Conservation (phyloP, 1,140 invertebrate species). For the Piezodorus guildinii region DNA sequence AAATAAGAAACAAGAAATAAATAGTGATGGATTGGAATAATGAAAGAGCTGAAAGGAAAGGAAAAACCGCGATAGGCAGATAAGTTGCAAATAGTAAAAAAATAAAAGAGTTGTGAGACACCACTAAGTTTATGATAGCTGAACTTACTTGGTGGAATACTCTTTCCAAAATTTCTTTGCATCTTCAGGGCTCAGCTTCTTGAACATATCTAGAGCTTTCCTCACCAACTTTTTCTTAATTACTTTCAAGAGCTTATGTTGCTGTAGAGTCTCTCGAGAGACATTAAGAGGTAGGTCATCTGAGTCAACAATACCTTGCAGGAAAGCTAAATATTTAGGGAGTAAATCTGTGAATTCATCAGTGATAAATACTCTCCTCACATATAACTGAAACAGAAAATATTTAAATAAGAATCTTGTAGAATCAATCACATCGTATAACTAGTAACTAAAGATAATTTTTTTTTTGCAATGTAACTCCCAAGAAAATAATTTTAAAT, state of each 20-base stretch:
- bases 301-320: slow-evolving; percentile 95
- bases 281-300: slow-evolving; percentile 98
- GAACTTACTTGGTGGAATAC: slow-evolving; percentile 85
- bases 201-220: slow-evolving; percentile 96
- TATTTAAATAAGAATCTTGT: too few species aligned
- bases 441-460: too few species aligned
- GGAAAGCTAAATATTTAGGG: slow-evolving; percentile 93
- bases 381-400: slow-evolving; percentile 55
- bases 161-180: slow-evolving; percentile 98
- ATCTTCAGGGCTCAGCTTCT: slow-evolving; percentile 85
- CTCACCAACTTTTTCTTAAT: slow-evolving; percentile 98
- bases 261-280: slow-evolving; percentile 94
- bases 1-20: too few species aligned
- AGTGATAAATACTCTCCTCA: slow-evolving; percentile 95
- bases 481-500: too few species aligned
- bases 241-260: slow-evolving; percentile 96
- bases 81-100: too few species aligned
- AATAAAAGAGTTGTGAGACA: too few species aligned
- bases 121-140: too few species aligned
- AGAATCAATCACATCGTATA: too few species aligned
- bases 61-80: too few species aligned
- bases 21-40: too few species aligned
- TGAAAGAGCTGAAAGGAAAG: too few species aligned
- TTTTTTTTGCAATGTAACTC: too few species aligned
- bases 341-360: slow-evolving; percentile 99